phyloP scores from a whole-genome alignment of 2,797 vertebrate genomes.

The Peromyscus melanophrys region DNA sequence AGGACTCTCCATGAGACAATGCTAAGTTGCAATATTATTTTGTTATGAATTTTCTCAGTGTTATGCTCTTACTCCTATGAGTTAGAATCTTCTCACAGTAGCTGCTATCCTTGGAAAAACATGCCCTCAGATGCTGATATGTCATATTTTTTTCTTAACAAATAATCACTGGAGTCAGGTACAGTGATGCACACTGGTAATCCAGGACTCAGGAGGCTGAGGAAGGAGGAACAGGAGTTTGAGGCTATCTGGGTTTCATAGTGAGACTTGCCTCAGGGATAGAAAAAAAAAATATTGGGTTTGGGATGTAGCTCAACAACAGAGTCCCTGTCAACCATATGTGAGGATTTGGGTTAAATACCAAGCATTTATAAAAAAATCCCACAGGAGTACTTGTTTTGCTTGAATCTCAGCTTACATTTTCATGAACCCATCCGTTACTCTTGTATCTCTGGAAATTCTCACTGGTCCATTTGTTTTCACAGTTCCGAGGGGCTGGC shows the following conservation, averaged over 20 bases:
- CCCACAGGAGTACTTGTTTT: not conserved
- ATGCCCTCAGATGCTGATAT: not conserved
- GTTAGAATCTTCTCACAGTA: not conserved
- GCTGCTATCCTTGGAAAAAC: not conserved
- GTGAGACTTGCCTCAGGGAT: not conserved
- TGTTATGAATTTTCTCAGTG: constrained; percentile 37
- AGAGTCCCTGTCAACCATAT: not conserved
- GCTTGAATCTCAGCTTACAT: not conserved
- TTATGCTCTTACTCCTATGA: constrained; percentile 1
- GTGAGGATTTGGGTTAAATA: not conserved
- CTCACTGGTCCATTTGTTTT: not conserved
- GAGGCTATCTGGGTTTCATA: not conserved
- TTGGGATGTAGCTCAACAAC: not conserved
- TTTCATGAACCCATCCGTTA: not conserved
- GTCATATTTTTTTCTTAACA: not conserved
- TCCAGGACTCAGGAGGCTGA: too few relatives aligned
- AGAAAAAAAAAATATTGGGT: not conserved
- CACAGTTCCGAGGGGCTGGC: not conserved
- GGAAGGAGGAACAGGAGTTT: not conserved
- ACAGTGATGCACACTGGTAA: not conserved
- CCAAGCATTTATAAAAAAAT: not conserved
- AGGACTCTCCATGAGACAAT: not conserved
- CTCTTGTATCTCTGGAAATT: not conserved
- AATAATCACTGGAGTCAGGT: not conserved
- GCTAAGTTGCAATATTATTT: not conserved